Percentiles rank a stretch among this genome's conserved stretches.
phyloP scores from a whole-genome alignment of 2,888 invertebrate species.

The Hermodice carunculata region DNA sequence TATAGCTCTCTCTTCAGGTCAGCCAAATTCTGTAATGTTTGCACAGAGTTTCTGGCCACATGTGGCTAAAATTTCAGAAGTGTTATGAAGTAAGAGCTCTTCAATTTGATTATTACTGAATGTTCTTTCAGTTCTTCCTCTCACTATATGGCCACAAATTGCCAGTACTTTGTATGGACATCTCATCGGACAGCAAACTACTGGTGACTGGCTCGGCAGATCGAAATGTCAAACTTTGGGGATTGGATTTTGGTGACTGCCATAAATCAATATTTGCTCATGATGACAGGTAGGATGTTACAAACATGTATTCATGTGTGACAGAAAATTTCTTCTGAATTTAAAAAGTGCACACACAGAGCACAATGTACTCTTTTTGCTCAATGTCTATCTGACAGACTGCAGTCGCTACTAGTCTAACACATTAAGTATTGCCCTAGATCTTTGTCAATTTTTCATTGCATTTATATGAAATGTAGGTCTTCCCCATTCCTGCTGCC shows the following conservation, averaged over 20 bases:
- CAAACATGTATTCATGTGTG: too few relatives aligned
- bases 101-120: not conserved
- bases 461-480: too few relatives aligned
- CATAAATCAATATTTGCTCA: slow-evolving; percentile 95
- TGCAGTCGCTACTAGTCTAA: too few relatives aligned
- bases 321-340: too few relatives aligned
- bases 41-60: not conserved
- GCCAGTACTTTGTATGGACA: slow-evolving; percentile 93
- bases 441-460: too few relatives aligned
- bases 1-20: not conserved
- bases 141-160: slow-evolving; percentile 96
- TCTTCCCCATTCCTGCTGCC: too few relatives aligned
- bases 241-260: slow-evolving; percentile 98
- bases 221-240: slow-evolving; percentile 97
- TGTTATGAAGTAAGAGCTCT: not conserved
- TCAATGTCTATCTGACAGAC: too few relatives aligned
- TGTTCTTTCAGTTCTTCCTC: slow-evolving; percentile 82
- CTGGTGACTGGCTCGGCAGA: slow-evolving; percentile 96
- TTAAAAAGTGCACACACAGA: too few relatives aligned
- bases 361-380: too few relatives aligned
- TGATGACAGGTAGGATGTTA: slow-evolving; percentile 77
- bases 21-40: not conserved
- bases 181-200: slow-evolving; percentile 81
- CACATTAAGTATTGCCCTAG: too few relatives aligned
- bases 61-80: not conserved